Conservation (phyloP, 2,797 vertebrate species). For the Hoplostethus mediterraneus region DNA sequence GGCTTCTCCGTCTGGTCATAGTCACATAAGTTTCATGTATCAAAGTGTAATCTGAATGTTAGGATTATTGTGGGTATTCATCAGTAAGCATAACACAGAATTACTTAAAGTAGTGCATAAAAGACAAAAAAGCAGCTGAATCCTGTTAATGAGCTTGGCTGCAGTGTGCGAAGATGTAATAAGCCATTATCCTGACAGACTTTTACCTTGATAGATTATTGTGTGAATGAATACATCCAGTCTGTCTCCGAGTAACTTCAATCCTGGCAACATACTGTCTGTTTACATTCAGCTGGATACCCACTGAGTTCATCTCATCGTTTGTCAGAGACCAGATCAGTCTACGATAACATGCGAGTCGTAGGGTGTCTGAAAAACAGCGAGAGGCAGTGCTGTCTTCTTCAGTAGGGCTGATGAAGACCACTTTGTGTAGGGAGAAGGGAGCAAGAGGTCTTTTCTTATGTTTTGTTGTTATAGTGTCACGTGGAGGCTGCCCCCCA, state of each 20-base stretch:
- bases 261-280: background rate
- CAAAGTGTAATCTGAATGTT: background rate
- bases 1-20: slow-evolving; percentile 78
- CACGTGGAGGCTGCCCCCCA: background rate
- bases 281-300: slow-evolving; percentile 1
- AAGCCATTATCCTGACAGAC: too few species aligned
- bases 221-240: too few species aligned
- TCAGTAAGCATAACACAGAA: too few species aligned
- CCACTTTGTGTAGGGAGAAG: background rate
- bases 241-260: too few species aligned
- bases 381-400: background rate
- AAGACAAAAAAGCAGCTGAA: too few species aligned
- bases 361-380: background rate
- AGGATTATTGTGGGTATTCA: too few species aligned
- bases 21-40: background rate
- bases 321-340: background rate
- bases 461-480: slow-evolving; percentile 23
- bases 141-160: too few species aligned
- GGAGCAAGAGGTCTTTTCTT: background rate
- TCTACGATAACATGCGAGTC: background rate
- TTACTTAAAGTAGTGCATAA: too few species aligned
- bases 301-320: background rate
- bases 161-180: too few species aligned
- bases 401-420: background rate
- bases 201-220: too few species aligned